Evolutionary conservation across 2,797 vertebrate genomes (phyloP).

Genomic region (Sebastes diaconus): DNA sequence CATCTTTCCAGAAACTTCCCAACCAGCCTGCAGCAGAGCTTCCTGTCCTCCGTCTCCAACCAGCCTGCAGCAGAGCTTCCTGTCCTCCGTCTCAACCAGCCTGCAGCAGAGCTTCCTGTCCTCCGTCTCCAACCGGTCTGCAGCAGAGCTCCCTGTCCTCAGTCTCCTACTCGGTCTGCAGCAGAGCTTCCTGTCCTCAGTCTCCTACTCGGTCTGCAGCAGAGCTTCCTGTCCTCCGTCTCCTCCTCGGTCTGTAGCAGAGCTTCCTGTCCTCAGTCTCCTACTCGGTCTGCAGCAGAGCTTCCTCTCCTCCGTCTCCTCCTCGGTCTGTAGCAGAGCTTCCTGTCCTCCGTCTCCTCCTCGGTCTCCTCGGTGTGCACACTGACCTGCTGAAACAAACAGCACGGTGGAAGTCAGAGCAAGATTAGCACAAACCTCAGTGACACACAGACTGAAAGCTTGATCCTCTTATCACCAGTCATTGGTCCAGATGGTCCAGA

Average conservation of each 20-base stretch:
- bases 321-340: not conserved
- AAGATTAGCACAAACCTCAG: constrained; percentile 42
- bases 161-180: not conserved
- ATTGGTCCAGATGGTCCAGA: constrained; percentile 59
- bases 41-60: too few relatives aligned
- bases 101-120: too few relatives aligned
- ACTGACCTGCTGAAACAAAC: constrained; percentile 34
- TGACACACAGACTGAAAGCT: not conserved
- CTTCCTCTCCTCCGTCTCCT: too few relatives aligned
- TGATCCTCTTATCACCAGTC: constrained; percentile 66
- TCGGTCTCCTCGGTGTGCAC: not conserved
- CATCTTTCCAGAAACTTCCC: constrained; percentile 1
- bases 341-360: too few relatives aligned
- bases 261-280: not conserved
- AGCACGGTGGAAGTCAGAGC: not conserved
- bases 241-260: not conserved
- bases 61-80: not conserved
- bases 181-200: not conserved
- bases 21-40: not conserved
- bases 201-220: rapidly evolving
- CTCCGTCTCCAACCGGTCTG: not conserved
- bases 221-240: not conserved
- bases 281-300: not conserved
- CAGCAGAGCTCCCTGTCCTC: not conserved
- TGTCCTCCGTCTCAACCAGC: rapidly evolving